Conservation (phyloP, 2,113 vertebrate genomes). For the Ammospiza caudacuta region DNA sequence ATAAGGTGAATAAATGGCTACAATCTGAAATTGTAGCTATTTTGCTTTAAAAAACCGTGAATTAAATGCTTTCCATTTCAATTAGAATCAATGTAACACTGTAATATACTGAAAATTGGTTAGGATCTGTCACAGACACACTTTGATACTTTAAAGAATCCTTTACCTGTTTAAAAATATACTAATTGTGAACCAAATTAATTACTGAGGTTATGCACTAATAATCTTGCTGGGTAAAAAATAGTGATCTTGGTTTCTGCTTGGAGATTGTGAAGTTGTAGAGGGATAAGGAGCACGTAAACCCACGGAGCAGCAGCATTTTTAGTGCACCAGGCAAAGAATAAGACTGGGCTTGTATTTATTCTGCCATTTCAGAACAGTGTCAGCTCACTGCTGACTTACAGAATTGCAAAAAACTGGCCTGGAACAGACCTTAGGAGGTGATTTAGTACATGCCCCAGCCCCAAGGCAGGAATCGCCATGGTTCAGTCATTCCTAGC, state of each 20-base stretch:
- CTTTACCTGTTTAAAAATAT: background rate
- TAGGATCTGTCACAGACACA: background rate
- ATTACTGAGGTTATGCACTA: background rate
- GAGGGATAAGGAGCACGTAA: background rate
- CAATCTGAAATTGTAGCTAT: background rate
- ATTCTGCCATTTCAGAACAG: background rate
- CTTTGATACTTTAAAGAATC: background rate
- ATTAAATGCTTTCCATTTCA: background rate
- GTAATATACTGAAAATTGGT: constrained; percentile 39
- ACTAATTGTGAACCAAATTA: background rate
- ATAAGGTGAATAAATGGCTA: background rate
- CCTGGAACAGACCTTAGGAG: background rate
- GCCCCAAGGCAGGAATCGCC: background rate
- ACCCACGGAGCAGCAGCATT: background rate
- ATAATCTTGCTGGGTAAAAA: background rate
- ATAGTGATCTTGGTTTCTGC: background rate
- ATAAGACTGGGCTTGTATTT: background rate
- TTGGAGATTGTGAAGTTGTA: background rate
- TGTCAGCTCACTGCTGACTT: background rate
- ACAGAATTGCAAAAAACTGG: background rate
- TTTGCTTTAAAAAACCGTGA: background rate
- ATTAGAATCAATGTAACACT: constrained; percentile 34
- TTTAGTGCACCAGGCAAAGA: background rate
- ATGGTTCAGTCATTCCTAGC: constrained; percentile 9
- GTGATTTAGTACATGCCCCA: constrained; percentile 4